Evolutionary conservation across 2,888 invertebrate species (phyloP).

Genomic region (Tillus elongatus): DNA sequence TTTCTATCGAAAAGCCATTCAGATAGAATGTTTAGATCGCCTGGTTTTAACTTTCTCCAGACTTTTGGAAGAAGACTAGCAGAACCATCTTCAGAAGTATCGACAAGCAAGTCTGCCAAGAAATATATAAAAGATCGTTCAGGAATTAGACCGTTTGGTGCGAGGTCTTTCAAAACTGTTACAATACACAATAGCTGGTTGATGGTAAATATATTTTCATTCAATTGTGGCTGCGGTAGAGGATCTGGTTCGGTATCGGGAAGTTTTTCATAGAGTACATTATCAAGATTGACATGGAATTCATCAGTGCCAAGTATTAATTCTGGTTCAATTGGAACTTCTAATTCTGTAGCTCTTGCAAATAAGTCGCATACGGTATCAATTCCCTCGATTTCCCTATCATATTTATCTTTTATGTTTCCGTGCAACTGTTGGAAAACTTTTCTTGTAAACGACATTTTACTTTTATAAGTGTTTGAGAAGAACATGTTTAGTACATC

Average conservation of each 20-base stretch:
- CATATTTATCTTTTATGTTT: slow-evolving; percentile 39
- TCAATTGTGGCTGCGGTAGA: slow-evolving; percentile 14
- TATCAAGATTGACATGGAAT: slow-evolving; percentile 36
- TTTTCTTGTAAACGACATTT: slow-evolving; percentile 39
- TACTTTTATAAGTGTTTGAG: background rate
- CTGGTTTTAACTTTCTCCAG: slow-evolving; percentile 36
- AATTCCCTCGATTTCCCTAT: slow-evolving; percentile 38
- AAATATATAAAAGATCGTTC: slow-evolving; percentile 38
- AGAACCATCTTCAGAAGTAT: slow-evolving; percentile 31
- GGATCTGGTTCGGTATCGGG: slow-evolving; percentile 24
- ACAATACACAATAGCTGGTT: slow-evolving; percentile 29
- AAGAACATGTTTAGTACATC: background rate
- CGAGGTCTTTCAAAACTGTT: slow-evolving; percentile 35
- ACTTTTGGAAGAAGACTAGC: slow-evolving; percentile 29
- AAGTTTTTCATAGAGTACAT: slow-evolving; percentile 29
- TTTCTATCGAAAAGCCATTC: slow-evolving; percentile 47
- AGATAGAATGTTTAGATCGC: slow-evolving; percentile 32
- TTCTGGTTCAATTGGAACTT: slow-evolving; percentile 38
- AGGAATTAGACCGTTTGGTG: slow-evolving; percentile 38
- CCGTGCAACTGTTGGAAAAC: slow-evolving; percentile 47
- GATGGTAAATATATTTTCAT: slow-evolving; percentile 28
- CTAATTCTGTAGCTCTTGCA: slow-evolving; percentile 40
- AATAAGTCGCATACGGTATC: slow-evolving; percentile 34
- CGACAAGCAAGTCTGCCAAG: slow-evolving; percentile 40
- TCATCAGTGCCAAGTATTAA: slow-evolving; percentile 38